These are phyloP conservation scores for Encarsia formosa DNA, from an alignment of 2,888 invertebrate genomes.

Conservation along the genomic window DNA sequence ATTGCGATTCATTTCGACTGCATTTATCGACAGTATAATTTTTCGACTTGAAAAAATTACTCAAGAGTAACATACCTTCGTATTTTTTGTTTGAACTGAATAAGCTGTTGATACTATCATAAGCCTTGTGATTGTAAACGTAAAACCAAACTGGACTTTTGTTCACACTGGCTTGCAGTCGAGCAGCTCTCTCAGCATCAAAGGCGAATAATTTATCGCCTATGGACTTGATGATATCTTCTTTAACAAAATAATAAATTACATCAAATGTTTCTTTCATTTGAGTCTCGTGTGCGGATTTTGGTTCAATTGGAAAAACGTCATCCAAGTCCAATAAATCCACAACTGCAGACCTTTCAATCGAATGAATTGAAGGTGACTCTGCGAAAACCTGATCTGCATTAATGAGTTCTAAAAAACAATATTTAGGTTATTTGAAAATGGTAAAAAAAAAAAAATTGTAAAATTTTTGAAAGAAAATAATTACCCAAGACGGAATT, in stretches of 20 bases:
- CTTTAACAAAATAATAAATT: no score
- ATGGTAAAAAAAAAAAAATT: not conserved
- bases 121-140: slow-evolving; percentile 59
- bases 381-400: no score
- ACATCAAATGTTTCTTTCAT: slow-evolving; percentile 53
- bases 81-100: slow-evolving; percentile 54
- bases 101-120: slow-evolving; percentile 55
- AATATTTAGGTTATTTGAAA: not conserved
- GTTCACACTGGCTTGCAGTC: slow-evolving; percentile 56
- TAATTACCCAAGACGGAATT: slow-evolving; percentile 63
- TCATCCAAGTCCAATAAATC: slow-evolving; percentile 61
- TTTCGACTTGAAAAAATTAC: no score
- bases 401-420: not conserved
- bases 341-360: no score
- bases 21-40: no score
- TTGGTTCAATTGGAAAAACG: slow-evolving; percentile 54
- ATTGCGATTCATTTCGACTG: no score
- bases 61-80: no score
- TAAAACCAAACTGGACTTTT: slow-evolving; percentile 62
- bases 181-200: slow-evolving; percentile 59
- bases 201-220: slow-evolving; percentile 62
- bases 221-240: slow-evolving; percentile 58
- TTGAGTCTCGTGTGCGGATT: slow-evolving; percentile 51
- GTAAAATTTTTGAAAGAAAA: not conserved
- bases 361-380: no score